Percentiles rank a stretch among this genome's conserved stretches.
These are phyloP conservation scores for Gonatopus flavifemur DNA, from an alignment of 1,140 invertebrate genomes.

Conservation along the genomic window DNA sequence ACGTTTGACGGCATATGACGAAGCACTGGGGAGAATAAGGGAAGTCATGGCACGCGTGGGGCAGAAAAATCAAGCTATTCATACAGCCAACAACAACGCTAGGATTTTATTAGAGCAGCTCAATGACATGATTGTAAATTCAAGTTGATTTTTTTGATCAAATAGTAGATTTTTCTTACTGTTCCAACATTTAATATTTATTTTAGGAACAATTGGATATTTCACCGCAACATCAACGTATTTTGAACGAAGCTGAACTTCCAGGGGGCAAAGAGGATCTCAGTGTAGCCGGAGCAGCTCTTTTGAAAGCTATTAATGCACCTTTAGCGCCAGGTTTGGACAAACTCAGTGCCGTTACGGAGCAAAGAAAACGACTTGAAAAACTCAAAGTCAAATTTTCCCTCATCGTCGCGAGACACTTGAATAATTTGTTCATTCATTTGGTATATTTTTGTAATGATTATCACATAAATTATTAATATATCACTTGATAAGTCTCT, in stretches of 20 bases:
- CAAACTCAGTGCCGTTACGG: conserved; percentile 80
- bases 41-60: conserved; percentile 89
- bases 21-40: conserved; percentile 77
- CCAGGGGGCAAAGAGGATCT: conserved; percentile 75
- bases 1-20: conserved; percentile 75
- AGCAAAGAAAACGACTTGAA: conserved; percentile 83
- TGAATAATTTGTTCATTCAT: conserved; percentile 93
- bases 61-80: conserved; percentile 87
- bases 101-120: conserved; percentile 76
- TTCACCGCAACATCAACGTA: conserved; percentile 67
- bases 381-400: conserved; percentile 86
- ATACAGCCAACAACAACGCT: conserved; percentile 84
- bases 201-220: conserved; percentile 73
- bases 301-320: conserved; percentile 73
- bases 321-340: conserved; percentile 50
- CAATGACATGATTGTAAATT: conserved; percentile 77
- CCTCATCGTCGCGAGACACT: conserved; percentile 77
- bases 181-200: conserved; percentile 11
- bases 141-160: not conserved
- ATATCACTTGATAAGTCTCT: not conserved
- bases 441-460: conserved; percentile 60
- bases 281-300: conserved; percentile 75
- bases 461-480: not conserved
- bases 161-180: conserved; percentile 7
- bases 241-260: conserved; percentile 73